Evolutionary conservation across 2,113 vertebrate species (phyloP), one percentile per base, ranked within the genome.

Genomic region (Galemys pyrenaicus): DNA sequence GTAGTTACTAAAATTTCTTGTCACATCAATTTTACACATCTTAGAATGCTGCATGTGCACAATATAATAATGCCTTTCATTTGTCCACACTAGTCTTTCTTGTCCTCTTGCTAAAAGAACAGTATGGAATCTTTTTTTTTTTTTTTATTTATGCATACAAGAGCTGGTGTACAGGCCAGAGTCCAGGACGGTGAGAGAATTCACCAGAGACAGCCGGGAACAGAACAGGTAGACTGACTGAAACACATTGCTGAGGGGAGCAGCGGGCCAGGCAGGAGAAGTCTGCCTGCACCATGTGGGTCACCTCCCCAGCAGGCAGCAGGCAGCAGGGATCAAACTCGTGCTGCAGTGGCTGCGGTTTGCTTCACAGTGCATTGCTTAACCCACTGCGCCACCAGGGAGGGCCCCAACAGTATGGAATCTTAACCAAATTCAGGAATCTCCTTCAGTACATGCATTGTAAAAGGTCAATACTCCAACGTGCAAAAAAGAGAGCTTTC

Each of bases 351-450:
- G n/a, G n/a, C n/a, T n/a, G n/a, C n/a, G n/a, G n/a, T n/a, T n/a
- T n/a, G n/a, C n/a, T n/a, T n/a, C n/a, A n/a, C n/a, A n/a, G n/a
- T n/a, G n/a, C n/a, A n/a, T n/a, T n/a, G n/a, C n/a, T n/a, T n/a
- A n/a, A n/a, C n/a, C n/a, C n/a, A n/a, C n/a, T n/a, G n/a, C n/a
- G n/a, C n/a, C n/a, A n/a, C n/a, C n/a, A n/a, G n/a, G n/a, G n/a
- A n/a, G n/a, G n/a, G n/a, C n/a, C n/a, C n/a, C 15, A 12, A 79
- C 12, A 80, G 20, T 28, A 24, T 68, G 35, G 58, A 87, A 22
- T 89, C 46, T 89, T 95, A 20, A 83, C 80, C 58, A 89, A 51
- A 87, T 78, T 89, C 64, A 86, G 49, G 37, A 68, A 4, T 22
- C 60, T 39, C 15, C 60, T 46, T 91, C 5, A 9, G 82, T 71